Evolutionary conservation across 2,113 vertebrate species (phyloP), one percentile per base, ranked within the genome.

Genomic region (Sander vitreus): DNA sequence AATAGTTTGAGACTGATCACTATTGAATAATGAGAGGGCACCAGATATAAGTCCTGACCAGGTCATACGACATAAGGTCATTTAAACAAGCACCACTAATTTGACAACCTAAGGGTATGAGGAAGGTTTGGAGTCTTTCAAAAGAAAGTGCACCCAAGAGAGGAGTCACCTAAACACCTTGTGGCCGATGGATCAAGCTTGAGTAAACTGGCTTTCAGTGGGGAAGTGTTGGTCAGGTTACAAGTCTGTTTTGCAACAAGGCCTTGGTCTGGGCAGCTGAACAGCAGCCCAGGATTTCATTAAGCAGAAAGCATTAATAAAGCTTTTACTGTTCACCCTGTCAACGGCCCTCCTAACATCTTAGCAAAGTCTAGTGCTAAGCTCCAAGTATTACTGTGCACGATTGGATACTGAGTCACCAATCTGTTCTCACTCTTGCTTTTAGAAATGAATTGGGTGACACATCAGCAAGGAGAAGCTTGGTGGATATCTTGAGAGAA

Each of bases 231-330:
- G 84, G 48, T 68, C 54, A 55, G 33, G 21, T 50, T 74, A 67
- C 65, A 76, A 53, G 62, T 59, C 58, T 78, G 65, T 67, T 65
- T 58, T 80, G 51, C 65, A 67, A 57, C 43, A 68, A 51, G 51
- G 57, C 48, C 51, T 80, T 53, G 70, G 66, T 50, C 30, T 33
- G 33, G 70, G 58, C 51, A 72, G n/a, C 74, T 82, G 21, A 83
- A 65, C 67, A 65, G 76, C 67, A 69, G 78, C 76, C 60, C 65
- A 69, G 71, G 58, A 83, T 86, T 73, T 86, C 80, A 77, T 58
- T 63, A 79, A 87, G 55, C 58, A 33, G 62, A 73, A 48, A 60
- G 74, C 54, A 72, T 77, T 73, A 86, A 83, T 74, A 75, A 33
- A 76, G 55, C 70, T 73, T 59, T 81, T 39, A 79, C 74, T 69